Evolutionary conservation across 1,140 invertebrate genomes (phyloP).

Genomic region (Orussus abietinus): DNA sequence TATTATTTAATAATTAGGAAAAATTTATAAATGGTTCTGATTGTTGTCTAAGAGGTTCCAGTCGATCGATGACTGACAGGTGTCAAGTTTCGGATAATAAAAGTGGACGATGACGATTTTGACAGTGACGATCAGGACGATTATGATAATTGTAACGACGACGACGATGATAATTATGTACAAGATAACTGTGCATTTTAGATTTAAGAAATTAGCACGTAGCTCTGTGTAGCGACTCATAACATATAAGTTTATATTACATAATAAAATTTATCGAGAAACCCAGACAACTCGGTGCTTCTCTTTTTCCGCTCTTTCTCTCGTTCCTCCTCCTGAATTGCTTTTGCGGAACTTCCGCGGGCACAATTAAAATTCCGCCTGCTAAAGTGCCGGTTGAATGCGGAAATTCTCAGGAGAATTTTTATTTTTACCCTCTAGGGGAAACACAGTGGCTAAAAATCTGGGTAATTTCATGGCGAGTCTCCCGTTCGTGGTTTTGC

Average conservation of each 20-base stretch:
- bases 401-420: background rate
- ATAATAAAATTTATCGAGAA: constrained; percentile 50
- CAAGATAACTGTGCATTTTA: constrained; percentile 48
- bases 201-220: constrained; percentile 40
- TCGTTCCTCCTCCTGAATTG: constrained; percentile 9
- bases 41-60: too few species aligned
- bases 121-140: background rate
- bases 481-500: too few species aligned
- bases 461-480: too few species aligned
- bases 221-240: constrained; percentile 47
- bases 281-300: constrained; percentile 7
- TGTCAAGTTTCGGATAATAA: too few species aligned
- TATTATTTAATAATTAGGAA: too few species aligned
- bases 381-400: background rate
- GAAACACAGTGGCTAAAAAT: constrained; percentile 9
- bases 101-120: too few species aligned
- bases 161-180: constrained; percentile 39
- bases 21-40: too few species aligned
- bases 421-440: background rate
- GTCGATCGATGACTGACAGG: too few species aligned
- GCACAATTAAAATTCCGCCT: background rate
- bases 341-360: constrained; percentile 12
- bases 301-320: background rate
- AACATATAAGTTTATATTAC: constrained; percentile 53
- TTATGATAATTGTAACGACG: constrained; percentile 13